Percentiles rank a stretch among this genome's conserved stretches.
Evolutionary conservation across 2,888 invertebrate genomes (phyloP).

Genomic region (Nomada flava): DNA sequence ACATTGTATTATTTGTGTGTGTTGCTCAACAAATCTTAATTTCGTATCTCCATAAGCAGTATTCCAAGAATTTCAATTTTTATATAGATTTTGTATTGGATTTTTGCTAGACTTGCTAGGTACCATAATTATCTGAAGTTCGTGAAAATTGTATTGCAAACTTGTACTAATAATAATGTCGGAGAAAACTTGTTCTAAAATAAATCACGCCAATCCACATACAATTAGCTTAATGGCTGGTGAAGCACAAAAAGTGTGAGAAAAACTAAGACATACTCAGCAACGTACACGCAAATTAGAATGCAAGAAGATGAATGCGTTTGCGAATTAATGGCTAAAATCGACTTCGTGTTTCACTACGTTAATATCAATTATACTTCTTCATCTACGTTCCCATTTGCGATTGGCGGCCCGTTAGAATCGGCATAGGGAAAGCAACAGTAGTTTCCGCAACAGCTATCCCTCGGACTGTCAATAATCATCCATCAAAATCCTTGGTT

Average conservation of each 20-base stretch:
- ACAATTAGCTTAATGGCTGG: neutral
- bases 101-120: neutral
- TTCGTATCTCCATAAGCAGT: too few relatives aligned
- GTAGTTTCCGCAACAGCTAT: slow-evolving; percentile 14
- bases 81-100: too few relatives aligned
- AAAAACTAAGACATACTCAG: neutral
- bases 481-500: slow-evolving; percentile 29
- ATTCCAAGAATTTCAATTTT: too few relatives aligned
- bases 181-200: neutral
- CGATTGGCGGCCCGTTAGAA: slow-evolving; percentile 5
- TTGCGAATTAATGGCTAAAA: slow-evolving; percentile 30
- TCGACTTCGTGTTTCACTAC: slow-evolving; percentile 22
- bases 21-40: too few relatives aligned
- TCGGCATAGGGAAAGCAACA: slow-evolving; percentile 11
- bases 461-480: slow-evolving; percentile 31
- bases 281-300: slow-evolving; percentile 15
- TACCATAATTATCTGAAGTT: neutral
- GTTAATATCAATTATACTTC: slow-evolving; percentile 31
- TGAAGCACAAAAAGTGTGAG: neutral
- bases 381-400: slow-evolving; percentile 32
- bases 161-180: neutral
- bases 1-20: too few relatives aligned
- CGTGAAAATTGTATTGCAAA: neutral
- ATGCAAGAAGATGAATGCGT: slow-evolving; percentile 24
- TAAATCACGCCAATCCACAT: neutral